Base-by-base conservation (phyloP, 2,113 vertebrate species). In the Silurus asotus region DNA sequence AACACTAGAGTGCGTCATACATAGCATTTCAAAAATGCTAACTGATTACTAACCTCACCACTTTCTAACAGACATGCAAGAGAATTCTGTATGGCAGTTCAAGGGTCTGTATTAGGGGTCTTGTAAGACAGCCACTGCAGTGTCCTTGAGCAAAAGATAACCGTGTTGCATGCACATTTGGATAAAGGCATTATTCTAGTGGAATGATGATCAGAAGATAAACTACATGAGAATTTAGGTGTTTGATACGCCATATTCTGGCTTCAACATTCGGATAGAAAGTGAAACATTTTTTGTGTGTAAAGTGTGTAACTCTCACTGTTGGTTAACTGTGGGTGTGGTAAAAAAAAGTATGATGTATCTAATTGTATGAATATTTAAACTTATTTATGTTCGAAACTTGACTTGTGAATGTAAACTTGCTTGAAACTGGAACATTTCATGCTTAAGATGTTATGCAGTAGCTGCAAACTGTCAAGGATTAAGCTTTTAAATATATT, bases 331-430 rank as follows among this genome's bases (percentile, higher is more conserved):
- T 49, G 37, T 37, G 37, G 37, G 37, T n/a, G n/a, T n/a, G n/a
- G n/a, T n/a, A n/a, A n/a, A n/a, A n/a, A n/a, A n/a, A n/a, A n/a
- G 37, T 37, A 37, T 37, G 37, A 61, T 80, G 56, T 61, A 80
- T 61, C 48, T 45, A 37, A 59, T 7, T 59, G 10, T 80, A 61
- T 37, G 77, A 28, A 80, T 61, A 45, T 61, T 59, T 11, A 9
- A 80, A 80, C 56, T 37, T 61, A 55, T 55, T 76, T 76, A 61
- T 25, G 74, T 77, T 51, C 75, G 61, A 19, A 55, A 8, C 53
- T 56, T 78, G 3, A 80, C 20, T 7, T 48, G 77, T 80, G 56
- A 80, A 59, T 48, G 75, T 77, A 23, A 45, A 80, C 23, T 61
- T 61, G 19, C 17, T 20, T 61, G 56, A 48, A 23, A 5, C 10